phyloP scores from a whole-genome alignment of 2,797 vertebrate species.

The Ctenosaura bakeri region DNA sequence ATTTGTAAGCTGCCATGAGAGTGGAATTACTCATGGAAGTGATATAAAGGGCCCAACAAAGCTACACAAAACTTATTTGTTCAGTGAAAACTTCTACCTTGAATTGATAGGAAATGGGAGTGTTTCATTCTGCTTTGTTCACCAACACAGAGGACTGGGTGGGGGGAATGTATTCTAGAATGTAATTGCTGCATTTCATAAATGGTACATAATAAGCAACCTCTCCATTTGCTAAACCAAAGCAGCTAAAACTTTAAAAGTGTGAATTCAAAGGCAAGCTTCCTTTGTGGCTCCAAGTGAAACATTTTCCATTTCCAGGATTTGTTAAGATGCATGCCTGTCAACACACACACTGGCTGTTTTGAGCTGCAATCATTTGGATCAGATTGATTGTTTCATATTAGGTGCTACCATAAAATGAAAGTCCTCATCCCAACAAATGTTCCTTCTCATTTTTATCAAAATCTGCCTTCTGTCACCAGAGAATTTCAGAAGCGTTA shows the following conservation, averaged over 20 bases:
- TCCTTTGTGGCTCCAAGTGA: slow-evolving; percentile 7
- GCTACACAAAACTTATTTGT: neutral
- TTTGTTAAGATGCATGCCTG: slow-evolving; percentile 21
- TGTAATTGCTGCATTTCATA: neutral
- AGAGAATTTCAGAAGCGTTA: neutral
- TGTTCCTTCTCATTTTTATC: neutral
- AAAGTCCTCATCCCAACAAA: neutral
- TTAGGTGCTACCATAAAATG: slow-evolving; percentile 20
- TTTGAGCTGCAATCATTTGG: slow-evolving; percentile 6
- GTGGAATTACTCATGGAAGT: neutral
- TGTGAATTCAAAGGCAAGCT: neutral
- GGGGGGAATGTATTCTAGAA: neutral
- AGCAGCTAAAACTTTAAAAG: neutral
- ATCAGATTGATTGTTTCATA: neutral
- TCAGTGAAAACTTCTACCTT: neutral
- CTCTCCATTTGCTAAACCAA: neutral
- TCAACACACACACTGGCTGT: slow-evolving; percentile 6
- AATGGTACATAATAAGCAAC: slow-evolving; percentile 9
- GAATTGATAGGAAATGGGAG: neutral
- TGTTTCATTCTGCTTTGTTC: neutral
- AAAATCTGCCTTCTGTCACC: neutral
- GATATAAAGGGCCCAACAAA: neutral
- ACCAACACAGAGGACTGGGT: neutral
- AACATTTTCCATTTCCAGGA: slow-evolving; percentile 42
- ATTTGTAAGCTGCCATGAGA: too few relatives aligned